Conservation (phyloP, 2,113 vertebrate species). For the Microtus richardsoni region DNA sequence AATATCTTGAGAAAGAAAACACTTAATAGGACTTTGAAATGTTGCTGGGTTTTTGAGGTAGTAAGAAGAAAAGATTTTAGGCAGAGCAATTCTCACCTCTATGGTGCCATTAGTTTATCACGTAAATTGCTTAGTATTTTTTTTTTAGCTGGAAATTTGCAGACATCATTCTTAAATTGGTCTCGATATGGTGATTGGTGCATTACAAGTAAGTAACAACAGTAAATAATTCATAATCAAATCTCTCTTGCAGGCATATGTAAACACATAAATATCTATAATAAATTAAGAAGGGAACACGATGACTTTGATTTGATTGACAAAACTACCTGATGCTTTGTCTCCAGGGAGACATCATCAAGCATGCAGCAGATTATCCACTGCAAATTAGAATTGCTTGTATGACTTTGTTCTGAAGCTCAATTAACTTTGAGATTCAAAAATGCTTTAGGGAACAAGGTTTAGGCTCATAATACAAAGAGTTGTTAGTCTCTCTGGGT, state of each 20-base stretch:
- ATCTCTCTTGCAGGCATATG: constrained; percentile 79
- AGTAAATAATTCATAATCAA: constrained; percentile 84
- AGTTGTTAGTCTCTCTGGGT: constrained; percentile 56
- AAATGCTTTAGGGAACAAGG: constrained; percentile 56
- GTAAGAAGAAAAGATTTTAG: constrained; percentile 7
- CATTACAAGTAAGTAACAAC: constrained; percentile 80
- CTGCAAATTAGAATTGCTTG: constrained; percentile 72
- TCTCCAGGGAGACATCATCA: constrained; percentile 80
- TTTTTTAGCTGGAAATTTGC: constrained; percentile 75
- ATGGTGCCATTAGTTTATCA: constrained; percentile 67
- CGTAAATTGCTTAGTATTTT: constrained; percentile 68
- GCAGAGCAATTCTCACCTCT: constrained; percentile 12
- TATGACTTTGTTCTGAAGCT: constrained; percentile 60
- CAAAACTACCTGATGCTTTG: constrained; percentile 81
- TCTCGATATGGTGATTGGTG: constrained; percentile 76
- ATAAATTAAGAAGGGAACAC: constrained; percentile 80
- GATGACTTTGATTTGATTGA: constrained; percentile 84
- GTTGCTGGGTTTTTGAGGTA: constrained; percentile 7
- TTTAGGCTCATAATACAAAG: constrained; percentile 44
- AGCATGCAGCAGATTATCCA: neutral
- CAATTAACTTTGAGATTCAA: constrained; percentile 74
- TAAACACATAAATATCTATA: constrained; percentile 83
- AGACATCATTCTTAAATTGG: constrained; percentile 80
- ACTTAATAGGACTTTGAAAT: neutral
- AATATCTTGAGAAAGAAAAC: neutral